Evolutionary conservation across 1,140 invertebrate genomes (phyloP), one percentile per base, ranked within the genome.

Genomic region (Sycophila sp.): DNA sequence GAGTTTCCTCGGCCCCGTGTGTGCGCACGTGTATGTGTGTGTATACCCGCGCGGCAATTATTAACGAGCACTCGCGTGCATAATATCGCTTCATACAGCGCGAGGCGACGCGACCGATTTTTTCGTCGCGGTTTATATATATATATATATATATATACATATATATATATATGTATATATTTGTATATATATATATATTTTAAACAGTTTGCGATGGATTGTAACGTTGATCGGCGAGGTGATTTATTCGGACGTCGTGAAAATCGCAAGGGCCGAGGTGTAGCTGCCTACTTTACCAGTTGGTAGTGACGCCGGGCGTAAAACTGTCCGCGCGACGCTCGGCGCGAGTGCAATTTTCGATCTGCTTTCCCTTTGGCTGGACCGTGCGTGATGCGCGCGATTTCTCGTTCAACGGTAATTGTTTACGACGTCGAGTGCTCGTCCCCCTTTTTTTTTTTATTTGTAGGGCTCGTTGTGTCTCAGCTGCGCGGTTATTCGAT

Each of bases 211-310:
- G n/a, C n/a, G n/a, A n/a, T n/a, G n/a, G n/a, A n/a, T n/a, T n/a
- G n/a, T n/a, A n/a, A n/a, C n/a, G n/a, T n/a, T n/a, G n/a, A n/a
- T n/a, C n/a, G n/a, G n/a, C n/a, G n/a, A n/a, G n/a, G n/a, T n/a
- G n/a, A n/a, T n/a, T n/a, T n/a, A n/a, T n/a, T n/a, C n/a, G n/a
- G n/a, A n/a, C n/a, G n/a, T n/a, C n/a, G n/a, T n/a, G n/a, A n/a
- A n/a, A n/a, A n/a, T n/a, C n/a, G n/a, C n/a, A n/a, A 47, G 36
- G 15, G 26, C 15, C 1, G 17, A 7, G n/a, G 34, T 66, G 34
- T 56, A 72, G 79, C 60, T 72, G 75, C 75, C 84, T 86, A 81
- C 84, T 77, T 85, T 86, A 85, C 76, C 84, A 81, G 74, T 84
- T 59, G 80, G 49, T 62, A 71, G 45, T 34, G 68, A 74, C 66